Evolutionary conservation across 2,888 invertebrate genomes (phyloP).

Genomic region (Penaeus monodon): DNA sequence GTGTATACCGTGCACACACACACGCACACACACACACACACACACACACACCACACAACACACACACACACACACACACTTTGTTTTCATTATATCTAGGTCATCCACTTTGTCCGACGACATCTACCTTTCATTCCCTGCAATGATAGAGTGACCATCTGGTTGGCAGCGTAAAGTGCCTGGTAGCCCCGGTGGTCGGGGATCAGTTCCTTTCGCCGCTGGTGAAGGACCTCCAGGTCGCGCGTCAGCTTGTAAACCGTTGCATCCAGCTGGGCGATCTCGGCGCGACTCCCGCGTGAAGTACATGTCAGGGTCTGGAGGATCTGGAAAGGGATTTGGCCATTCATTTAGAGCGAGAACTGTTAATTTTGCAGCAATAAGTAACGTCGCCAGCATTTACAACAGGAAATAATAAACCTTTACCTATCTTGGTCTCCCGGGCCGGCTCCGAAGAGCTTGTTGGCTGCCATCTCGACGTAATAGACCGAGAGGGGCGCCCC

Average conservation of each 20-base stretch:
- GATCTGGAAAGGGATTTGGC: slow-evolving; percentile 65
- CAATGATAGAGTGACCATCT: slow-evolving; percentile 70
- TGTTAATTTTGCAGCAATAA: too few relatives aligned
- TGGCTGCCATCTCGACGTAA: slow-evolving; percentile 59
- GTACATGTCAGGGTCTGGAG: slow-evolving; percentile 69
- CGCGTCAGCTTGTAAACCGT: slow-evolving; percentile 69
- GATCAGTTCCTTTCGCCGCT: slow-evolving; percentile 75
- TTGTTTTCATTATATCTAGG: too few relatives aligned
- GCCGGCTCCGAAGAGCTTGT: slow-evolving; percentile 87
- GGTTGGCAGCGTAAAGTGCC: slow-evolving; percentile 72
- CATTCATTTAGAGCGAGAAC: too few relatives aligned
- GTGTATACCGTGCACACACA: too few relatives aligned
- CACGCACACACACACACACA: too few relatives aligned
- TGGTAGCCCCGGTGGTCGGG: slow-evolving; percentile 71
- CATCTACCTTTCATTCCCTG: slow-evolving; percentile 66
- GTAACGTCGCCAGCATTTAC: too few relatives aligned
- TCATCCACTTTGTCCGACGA: neutral
- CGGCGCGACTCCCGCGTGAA: slow-evolving; percentile 69
- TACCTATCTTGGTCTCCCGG: slow-evolving; percentile 80
- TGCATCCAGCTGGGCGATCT: slow-evolving; percentile 70
- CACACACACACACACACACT: too few relatives aligned
- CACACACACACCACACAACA: too few relatives aligned
- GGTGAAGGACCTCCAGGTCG: slow-evolving; percentile 77
- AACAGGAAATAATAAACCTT: neutral
- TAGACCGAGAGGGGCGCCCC: slow-evolving; percentile 21